Evolutionary conservation across 2,113 vertebrate species (phyloP).

Genomic region (Ammospiza nelsoni): DNA sequence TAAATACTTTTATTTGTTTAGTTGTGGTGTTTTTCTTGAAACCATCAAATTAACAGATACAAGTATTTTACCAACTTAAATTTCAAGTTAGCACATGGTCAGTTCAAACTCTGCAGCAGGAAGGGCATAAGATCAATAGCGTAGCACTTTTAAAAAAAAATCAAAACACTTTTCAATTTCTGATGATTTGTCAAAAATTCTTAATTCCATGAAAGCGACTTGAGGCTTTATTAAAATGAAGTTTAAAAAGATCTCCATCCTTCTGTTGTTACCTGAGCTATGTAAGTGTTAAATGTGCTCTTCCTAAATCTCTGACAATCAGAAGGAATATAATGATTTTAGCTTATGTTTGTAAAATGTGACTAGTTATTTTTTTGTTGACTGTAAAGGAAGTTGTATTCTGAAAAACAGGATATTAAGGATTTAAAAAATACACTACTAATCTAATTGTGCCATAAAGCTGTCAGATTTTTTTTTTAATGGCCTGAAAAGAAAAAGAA

Average conservation of each 20-base stretch:
- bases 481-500: neutral
- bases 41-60: neutral
- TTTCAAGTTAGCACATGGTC: neutral
- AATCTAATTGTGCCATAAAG: neutral
- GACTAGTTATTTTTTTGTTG: constrained; percentile 25
- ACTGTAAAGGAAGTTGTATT: constrained; percentile 4
- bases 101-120: neutral
- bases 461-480: neutral
- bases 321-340: constrained; percentile 18
- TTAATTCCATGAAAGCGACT: neutral
- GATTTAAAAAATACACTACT: constrained; percentile 30
- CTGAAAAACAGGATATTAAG: constrained; percentile 57
- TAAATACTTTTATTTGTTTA: neutral
- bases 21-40: neutral
- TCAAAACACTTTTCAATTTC: neutral
- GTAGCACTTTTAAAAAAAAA: neutral
- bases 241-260: neutral
- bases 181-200: neutral
- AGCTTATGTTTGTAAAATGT: constrained; percentile 36
- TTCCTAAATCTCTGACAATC: neutral
- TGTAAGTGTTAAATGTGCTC: neutral
- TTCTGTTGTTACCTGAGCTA: neutral
- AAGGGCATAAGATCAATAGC: neutral
- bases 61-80: neutral
- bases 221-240: neutral